phyloP scores from a whole-genome alignment of 2,797 vertebrate genomes.

The Anableps anableps region DNA sequence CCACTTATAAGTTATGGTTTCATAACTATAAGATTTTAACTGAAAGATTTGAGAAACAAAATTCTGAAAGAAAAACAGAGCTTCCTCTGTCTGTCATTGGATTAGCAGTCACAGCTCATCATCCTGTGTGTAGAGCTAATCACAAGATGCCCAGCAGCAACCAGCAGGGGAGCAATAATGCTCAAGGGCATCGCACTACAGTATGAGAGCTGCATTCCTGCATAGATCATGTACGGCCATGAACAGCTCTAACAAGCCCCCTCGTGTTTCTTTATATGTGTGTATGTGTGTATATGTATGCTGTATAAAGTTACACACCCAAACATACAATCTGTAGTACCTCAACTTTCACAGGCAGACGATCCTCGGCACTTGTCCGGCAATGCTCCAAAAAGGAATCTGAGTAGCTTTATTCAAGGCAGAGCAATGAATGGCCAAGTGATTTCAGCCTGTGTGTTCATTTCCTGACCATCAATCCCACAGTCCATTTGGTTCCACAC shows the following conservation, averaged over 20 bases:
- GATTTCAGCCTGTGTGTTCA: constrained; percentile 79
- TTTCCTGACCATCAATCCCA: constrained; percentile 80
- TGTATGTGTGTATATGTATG: neutral
- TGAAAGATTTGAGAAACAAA: constrained; percentile 12
- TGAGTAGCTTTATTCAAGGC: constrained; percentile 74
- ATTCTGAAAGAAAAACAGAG: constrained; percentile 19
- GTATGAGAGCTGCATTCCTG: constrained; percentile 15
- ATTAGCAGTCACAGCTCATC: constrained; percentile 69
- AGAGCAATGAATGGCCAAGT: constrained; percentile 64
- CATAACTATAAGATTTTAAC: neutral
- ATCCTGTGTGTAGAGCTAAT: constrained; percentile 58
- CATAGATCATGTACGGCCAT: constrained; percentile 33
- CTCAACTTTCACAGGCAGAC: constrained; percentile 54
- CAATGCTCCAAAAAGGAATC: constrained; percentile 68
- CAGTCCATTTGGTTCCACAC: constrained; percentile 67
- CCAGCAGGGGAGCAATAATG: constrained; percentile 59
- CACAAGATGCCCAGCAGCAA: constrained; percentile 56
- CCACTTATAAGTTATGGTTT: neutral
- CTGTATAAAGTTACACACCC: constrained; percentile 19
- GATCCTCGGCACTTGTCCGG: constrained; percentile 53
- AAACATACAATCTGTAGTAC: constrained; percentile 54
- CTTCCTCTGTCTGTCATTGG: constrained; percentile 57
- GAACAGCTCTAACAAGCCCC: constrained; percentile 42
- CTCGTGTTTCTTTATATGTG: constrained; percentile 30
- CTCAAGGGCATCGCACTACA: constrained; percentile 45